A percentile compares a stretch with the other conserved stretches of the same genome.
Evolutionary conservation across 2,888 invertebrate species (phyloP).

Genomic region (Apamea sordens): DNA sequence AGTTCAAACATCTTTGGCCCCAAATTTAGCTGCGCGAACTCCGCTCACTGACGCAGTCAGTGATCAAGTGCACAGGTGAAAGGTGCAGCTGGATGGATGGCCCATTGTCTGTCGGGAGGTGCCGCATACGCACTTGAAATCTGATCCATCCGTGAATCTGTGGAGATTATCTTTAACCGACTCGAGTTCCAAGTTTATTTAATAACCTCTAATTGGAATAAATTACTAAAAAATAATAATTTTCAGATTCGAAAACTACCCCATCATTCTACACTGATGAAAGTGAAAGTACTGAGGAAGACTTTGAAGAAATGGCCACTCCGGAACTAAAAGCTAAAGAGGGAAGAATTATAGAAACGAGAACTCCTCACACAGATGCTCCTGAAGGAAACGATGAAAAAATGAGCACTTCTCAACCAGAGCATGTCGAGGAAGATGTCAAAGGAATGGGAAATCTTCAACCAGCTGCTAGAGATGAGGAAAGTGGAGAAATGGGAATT

Average conservation of each 20-base stretch:
- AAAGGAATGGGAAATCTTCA: not conserved
- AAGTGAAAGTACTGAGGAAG: constrained; percentile 1
- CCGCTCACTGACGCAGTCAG: no score
- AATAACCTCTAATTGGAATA: not conserved
- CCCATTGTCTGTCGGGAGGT: no score
- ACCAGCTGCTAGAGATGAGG: no score
- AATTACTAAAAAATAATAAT: not conserved
- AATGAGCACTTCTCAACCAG: not conserved
- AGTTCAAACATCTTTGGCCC: no score
- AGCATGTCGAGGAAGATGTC: not conserved
- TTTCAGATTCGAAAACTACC: constrained; percentile 45
- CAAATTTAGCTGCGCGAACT: no score
- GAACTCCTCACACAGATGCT: not conserved
- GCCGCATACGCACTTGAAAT: no score
- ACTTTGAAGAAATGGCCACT: not conserved
- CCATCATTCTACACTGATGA: not conserved
- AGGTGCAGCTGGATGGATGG: no score
- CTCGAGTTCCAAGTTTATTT: no score
- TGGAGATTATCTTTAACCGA: no score
- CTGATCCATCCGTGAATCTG: no score
- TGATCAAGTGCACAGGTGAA: no score
- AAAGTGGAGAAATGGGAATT: not conserved
- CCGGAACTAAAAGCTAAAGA: not conserved
- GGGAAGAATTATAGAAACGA: not conserved
- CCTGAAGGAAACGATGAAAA: not conserved